Percentiles rank a stretch among this genome's conserved stretches.
phyloP scores from a whole-genome alignment of 2,888 invertebrate genomes.

The Tiphia femorata region DNA sequence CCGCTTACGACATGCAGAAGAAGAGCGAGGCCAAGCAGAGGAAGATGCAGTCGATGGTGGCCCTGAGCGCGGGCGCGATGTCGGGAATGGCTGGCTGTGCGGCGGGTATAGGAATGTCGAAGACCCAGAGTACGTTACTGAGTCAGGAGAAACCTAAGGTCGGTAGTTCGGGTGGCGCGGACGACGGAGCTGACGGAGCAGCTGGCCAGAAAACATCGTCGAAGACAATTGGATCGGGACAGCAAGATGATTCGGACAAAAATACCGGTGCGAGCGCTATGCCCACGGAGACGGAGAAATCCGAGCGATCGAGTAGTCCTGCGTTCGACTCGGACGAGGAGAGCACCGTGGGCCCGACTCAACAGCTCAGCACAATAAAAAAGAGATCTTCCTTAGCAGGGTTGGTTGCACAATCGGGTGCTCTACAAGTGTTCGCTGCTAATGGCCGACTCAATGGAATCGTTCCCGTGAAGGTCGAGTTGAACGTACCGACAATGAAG shows the following conservation, averaged over 20 bases:
- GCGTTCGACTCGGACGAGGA: constrained; percentile 97
- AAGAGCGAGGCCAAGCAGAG: constrained; percentile 96
- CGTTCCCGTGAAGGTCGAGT: constrained; percentile 50
- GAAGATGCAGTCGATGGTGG: constrained; percentile 96
- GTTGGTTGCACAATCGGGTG: constrained; percentile 78
- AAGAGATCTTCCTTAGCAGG: constrained; percentile 79
- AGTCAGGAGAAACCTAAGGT: constrained; percentile 79
- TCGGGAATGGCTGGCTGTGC: constrained; percentile 90
- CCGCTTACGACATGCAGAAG: constrained; percentile 97
- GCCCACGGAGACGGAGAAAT: constrained; percentile 76
- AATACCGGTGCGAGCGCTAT: constrained; percentile 54
- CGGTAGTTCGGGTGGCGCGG: constrained; percentile 36
- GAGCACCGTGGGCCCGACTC: constrained; percentile 72
- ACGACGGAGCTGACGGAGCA: constrained; percentile 59
- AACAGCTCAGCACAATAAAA: constrained; percentile 66
- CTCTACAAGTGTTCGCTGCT: constrained; percentile 66
- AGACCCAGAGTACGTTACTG: constrained; percentile 77
- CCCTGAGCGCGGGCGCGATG: constrained; percentile 90
- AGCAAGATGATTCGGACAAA: constrained; percentile 34
- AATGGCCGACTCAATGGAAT: constrained; percentile 60
- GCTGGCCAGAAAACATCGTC: constrained; percentile 37
- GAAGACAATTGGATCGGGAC: constrained; percentile 28
- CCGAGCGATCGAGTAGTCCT: constrained; percentile 90
- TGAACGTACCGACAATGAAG: constrained; percentile 39
- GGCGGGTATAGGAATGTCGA: constrained; percentile 87